Conservation (phyloP, 1,140 invertebrate species). For the Drosophila ficusphila region DNA sequence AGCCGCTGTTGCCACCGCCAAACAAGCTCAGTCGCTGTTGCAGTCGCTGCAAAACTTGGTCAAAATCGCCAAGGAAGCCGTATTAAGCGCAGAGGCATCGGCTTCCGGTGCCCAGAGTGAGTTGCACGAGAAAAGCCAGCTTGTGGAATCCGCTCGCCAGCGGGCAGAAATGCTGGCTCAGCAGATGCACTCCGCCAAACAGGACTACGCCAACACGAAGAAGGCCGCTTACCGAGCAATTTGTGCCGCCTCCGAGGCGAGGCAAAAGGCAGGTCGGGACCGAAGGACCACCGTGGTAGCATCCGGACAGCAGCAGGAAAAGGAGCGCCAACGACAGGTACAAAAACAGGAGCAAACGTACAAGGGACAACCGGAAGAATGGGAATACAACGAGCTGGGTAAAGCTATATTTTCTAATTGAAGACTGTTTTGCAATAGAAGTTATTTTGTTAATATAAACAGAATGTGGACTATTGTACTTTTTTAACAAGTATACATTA, state of each 20-base stretch:
- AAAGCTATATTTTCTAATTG: conserved; percentile 25
- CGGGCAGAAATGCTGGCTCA: conserved; percentile 86
- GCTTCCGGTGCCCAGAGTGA: conserved; percentile 86
- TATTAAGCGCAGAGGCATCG: conserved; percentile 85
- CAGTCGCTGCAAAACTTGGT: conserved; percentile 84
- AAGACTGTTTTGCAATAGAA: background rate
- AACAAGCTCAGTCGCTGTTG: conserved; percentile 85
- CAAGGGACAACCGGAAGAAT: background rate
- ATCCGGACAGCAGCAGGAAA: too few species aligned
- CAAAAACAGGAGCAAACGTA: too few species aligned
- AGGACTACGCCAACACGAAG: conserved; percentile 87
- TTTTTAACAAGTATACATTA: too few species aligned
- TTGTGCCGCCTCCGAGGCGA: conserved; percentile 86
- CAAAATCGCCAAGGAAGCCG: conserved; percentile 85
- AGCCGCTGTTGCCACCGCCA: conserved; percentile 85
- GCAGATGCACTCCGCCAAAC: conserved; percentile 86
- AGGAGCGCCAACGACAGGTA: too few species aligned
- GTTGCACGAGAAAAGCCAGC: conserved; percentile 86
- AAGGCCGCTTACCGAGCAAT: conserved; percentile 87
- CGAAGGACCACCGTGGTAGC: background rate
- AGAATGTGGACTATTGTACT: too few species aligned
- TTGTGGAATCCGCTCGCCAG: conserved; percentile 86
- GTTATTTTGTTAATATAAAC: background rate
- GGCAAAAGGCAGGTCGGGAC: conserved; percentile 42
- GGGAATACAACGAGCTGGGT: conserved; percentile 6